These are phyloP conservation scores for Antheraea assamensis DNA, from an alignment of 2,888 invertebrate species.

Conservation along the genomic window DNA sequence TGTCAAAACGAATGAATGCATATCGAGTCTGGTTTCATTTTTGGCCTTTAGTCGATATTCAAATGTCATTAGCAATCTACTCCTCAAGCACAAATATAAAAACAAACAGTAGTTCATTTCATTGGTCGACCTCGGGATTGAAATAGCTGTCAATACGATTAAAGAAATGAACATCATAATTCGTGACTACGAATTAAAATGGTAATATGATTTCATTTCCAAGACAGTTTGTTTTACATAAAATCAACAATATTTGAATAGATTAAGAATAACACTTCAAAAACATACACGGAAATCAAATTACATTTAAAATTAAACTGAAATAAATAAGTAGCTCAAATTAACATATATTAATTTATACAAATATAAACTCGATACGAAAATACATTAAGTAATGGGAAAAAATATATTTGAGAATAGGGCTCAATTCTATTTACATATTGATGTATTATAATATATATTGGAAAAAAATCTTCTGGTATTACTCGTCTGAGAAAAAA, in stretches of 20 bases:
- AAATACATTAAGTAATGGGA: not conserved
- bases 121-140: not conserved
- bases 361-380: not conserved
- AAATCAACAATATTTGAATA: not conserved
- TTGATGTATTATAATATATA: not conserved
- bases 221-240: not conserved
- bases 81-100: not conserved
- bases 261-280: not conserved
- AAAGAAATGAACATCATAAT: not conserved
- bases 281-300: not conserved
- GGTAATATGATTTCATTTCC: not conserved
- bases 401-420: not conserved
- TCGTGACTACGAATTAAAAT: not conserved
- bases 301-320: too few species aligned
- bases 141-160: not conserved
- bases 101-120: constrained; percentile 1
- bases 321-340: too few species aligned
- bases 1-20: not conserved
- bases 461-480: not conserved
- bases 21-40: constrained; percentile 1
- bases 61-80: constrained; percentile 2
- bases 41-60: constrained; percentile 6
- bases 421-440: not conserved
- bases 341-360: not conserved
- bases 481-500: not conserved